phyloP scores from a whole-genome alignment of 2,113 vertebrate species.

The Gulo gulo region DNA sequence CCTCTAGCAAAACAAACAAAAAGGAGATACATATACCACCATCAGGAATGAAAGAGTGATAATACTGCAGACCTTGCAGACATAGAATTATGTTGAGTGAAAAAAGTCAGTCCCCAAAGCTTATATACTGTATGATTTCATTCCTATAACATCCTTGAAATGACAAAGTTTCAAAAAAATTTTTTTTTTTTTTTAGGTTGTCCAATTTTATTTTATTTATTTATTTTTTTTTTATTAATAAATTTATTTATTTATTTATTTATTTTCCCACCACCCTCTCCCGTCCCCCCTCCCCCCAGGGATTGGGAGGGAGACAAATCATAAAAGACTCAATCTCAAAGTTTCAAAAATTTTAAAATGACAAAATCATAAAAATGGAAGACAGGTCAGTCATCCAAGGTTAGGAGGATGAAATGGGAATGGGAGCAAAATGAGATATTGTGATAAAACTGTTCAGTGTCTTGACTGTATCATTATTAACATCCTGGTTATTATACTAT shows the following conservation, averaged over 20 bases:
- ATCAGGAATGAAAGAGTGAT: not conserved
- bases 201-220: no score
- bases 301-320: no score
- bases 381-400: not conserved
- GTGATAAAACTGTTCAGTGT: not conserved
- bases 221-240: no score
- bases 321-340: no score
- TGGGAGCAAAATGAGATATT: not conserved
- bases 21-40: not conserved
- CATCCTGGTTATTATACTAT: not conserved
- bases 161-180: not conserved
- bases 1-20: not conserved
- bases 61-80: not conserved
- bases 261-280: no score
- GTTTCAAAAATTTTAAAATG: not conserved
- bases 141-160: not conserved
- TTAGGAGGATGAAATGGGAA: not conserved
- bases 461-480: not conserved
- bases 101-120: not conserved
- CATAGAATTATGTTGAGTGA: not conserved
- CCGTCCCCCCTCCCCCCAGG: no score
- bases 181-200: no score
- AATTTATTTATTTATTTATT: no score
- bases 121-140: not conserved
- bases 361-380: conserved; percentile 19